These are phyloP conservation scores for Cheilosia variabilis DNA, from an alignment of 2,888 invertebrate genomes.

Conservation along the genomic window DNA sequence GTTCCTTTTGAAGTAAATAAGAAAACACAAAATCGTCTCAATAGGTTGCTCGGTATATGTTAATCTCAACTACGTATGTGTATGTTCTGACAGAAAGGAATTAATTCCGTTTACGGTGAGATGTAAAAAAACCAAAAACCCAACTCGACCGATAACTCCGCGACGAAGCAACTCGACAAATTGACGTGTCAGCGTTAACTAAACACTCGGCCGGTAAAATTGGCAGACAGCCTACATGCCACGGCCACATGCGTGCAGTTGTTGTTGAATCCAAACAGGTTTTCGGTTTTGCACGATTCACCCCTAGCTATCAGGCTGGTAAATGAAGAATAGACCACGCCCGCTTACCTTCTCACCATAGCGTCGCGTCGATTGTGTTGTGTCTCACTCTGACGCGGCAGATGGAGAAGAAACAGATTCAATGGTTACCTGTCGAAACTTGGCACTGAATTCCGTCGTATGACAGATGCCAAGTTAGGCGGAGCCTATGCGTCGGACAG, in stretches of 20 bases:
- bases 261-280: constrained; percentile 68
- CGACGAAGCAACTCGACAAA: constrained; percentile 79
- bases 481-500: constrained; percentile 50
- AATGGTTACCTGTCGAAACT: constrained; percentile 72
- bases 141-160: constrained; percentile 45
- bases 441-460: constrained; percentile 61
- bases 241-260: constrained; percentile 61
- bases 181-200: constrained; percentile 81
- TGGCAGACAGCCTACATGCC: constrained; percentile 67
- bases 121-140: constrained; percentile 25
- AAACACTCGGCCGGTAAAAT: constrained; percentile 78
- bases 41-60: constrained; percentile 1
- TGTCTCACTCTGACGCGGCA: constrained; percentile 38
- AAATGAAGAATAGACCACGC: constrained; percentile 47
- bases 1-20: constrained; percentile 28
- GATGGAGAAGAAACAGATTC: constrained; percentile 52
- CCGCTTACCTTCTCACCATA: constrained; percentile 30
- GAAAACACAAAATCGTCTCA: constrained; percentile 7
- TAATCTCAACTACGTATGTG: constrained; percentile 16
- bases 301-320: constrained; percentile 41
- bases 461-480: constrained; percentile 73
- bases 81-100: constrained; percentile 59
- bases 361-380: constrained; percentile 12
- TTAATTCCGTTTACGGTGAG: constrained; percentile 36
- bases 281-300: constrained; percentile 48